Conservation (phyloP, 2,888 invertebrate genomes). For the Andrena flavipes region DNA sequence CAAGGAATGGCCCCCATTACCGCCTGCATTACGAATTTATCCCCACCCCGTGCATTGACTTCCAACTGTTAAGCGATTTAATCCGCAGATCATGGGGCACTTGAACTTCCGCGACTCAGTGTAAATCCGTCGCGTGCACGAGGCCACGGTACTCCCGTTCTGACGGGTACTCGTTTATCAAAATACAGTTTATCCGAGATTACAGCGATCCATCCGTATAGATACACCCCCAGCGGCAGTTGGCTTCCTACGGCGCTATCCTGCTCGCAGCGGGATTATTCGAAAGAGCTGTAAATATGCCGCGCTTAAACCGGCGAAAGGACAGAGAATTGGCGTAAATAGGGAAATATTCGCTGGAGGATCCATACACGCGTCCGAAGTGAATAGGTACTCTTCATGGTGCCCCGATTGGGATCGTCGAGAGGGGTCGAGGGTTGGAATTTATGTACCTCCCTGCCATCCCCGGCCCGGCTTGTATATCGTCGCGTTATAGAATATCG, state of each 20-base stretch:
- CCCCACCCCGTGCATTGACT: neutral
- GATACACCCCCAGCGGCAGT: conserved; percentile 11
- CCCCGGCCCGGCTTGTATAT: neutral
- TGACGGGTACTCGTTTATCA: conserved; percentile 58
- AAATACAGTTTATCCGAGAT: conserved; percentile 64
- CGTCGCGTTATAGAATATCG: conserved; percentile 40
- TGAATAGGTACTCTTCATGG: conserved; percentile 47
- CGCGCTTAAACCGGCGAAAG: conserved; percentile 46
- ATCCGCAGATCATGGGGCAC: conserved; percentile 26
- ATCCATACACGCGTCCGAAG: conserved; percentile 33
- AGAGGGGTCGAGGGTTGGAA: conserved; percentile 20
- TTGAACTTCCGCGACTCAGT: conserved; percentile 43
- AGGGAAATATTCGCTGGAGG: conserved; percentile 52
- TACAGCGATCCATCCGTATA: conserved; percentile 60
- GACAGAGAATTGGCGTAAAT: conserved; percentile 52
- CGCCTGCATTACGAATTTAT: neutral
- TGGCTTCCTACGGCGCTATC: conserved; percentile 9
- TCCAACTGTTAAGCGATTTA: conserved; percentile 41
- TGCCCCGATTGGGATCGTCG: conserved; percentile 34
- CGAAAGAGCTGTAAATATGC: conserved; percentile 60
- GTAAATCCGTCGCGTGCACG: conserved; percentile 45
- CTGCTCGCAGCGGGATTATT: conserved; percentile 52
- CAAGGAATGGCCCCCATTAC: neutral
- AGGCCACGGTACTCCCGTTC: conserved; percentile 30
- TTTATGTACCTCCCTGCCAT: conserved; percentile 31